These are phyloP conservation scores for Oscheius myriophilus DNA, from an alignment of 2,888 invertebrate genomes.

Conservation along the genomic window DNA sequence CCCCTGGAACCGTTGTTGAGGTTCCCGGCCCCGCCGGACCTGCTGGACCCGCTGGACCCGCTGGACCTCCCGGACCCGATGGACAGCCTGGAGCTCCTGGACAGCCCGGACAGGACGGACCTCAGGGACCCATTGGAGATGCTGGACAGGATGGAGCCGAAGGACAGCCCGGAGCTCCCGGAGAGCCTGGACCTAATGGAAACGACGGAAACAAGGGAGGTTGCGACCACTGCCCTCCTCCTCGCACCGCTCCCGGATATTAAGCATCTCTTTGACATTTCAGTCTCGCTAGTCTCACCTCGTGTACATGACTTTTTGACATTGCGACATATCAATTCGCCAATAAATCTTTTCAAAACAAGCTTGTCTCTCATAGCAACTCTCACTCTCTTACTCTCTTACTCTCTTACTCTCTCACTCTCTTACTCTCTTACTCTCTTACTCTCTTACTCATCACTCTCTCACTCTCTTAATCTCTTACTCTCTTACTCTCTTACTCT, in stretches of 20 bases:
- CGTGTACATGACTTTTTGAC: background rate
- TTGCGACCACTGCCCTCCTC: slow-evolving; percentile 57
- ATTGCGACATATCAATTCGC: background rate
- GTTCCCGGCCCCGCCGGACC: slow-evolving; percentile 50
- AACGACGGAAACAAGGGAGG: slow-evolving; percentile 61
- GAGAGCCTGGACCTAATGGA: slow-evolving; percentile 74
- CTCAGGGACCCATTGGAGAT: slow-evolving; percentile 60
- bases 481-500: no score
- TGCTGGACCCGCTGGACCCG: slow-evolving; percentile 54
- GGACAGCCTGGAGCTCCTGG: slow-evolving; percentile 55
- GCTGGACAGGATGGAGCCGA: slow-evolving; percentile 53
- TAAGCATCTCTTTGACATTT: slow-evolving; percentile 24
- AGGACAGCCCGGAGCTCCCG: slow-evolving; percentile 74
- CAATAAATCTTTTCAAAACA: background rate
- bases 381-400: no score
- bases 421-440: no score
- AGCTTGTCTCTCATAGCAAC: no score
- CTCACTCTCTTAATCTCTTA: no score
- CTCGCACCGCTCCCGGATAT: slow-evolving; percentile 58
- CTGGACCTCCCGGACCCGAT: slow-evolving; percentile 55
- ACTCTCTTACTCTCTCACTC: no score
- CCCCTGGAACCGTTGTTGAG: slow-evolving; percentile 53
- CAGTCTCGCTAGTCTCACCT: background rate
- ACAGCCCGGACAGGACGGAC: slow-evolving; percentile 57
- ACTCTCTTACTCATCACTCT: no score